Evolutionary conservation across 2,888 invertebrate species (phyloP).

Genomic region (Folsomia candida): DNA sequence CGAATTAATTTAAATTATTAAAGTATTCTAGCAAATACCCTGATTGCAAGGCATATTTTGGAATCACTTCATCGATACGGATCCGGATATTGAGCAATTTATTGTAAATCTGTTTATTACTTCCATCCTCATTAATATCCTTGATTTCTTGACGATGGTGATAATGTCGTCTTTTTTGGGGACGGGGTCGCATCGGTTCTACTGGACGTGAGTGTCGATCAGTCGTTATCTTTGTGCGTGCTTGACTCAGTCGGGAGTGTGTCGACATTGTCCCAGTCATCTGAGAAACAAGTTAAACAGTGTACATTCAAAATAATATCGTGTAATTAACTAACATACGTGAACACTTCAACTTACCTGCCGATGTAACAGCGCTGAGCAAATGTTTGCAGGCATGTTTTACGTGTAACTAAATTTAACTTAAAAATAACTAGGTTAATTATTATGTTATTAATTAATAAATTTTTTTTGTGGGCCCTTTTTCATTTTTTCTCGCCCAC

Average conservation of each 20-base stretch:
- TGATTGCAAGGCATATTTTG: neutral
- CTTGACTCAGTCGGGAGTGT: neutral
- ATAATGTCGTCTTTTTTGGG: neutral
- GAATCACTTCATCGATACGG: neutral
- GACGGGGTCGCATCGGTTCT: neutral
- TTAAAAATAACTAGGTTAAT: neutral
- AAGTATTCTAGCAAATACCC: neutral
- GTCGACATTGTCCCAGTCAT: neutral
- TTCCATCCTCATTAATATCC: neutral
- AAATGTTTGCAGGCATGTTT: neutral
- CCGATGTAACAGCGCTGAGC: neutral
- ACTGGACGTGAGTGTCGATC: no score
- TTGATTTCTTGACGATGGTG: neutral
- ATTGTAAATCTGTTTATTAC: neutral
- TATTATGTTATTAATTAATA: neutral
- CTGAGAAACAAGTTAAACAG: neutral
- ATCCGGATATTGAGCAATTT: neutral
- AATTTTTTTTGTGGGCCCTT: neutral
- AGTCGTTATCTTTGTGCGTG: no score
- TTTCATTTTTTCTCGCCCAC: neutral
- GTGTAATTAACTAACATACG: neutral
- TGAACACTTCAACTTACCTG: neutral
- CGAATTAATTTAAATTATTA: neutral
- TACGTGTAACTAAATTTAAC: neutral
- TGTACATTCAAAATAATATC: neutral